Evolutionary conservation across 2,888 invertebrate species (phyloP), one percentile per base, ranked within the genome.

Genomic region (Biston stratarius): DNA sequence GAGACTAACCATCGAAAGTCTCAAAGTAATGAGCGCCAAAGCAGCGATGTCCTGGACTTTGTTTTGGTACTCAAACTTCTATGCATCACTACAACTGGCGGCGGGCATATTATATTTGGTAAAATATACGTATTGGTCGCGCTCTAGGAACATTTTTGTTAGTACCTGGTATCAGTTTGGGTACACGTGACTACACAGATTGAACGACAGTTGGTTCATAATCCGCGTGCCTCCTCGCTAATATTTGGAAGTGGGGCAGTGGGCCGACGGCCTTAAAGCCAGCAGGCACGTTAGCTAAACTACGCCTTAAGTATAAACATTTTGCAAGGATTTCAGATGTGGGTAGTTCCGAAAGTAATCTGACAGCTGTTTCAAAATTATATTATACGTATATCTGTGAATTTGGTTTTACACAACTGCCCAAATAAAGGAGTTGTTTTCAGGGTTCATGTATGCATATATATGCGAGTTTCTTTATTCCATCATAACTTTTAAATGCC

Each of bases 191-290:
- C 67, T 24, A 10, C 40, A 11, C 40, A 40, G 53, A 15, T 53
- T 53, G 15, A 53, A 11, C 38, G 11, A 53, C 40, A 53, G 53
- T 53, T 10, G 5, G 15, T 38, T 15, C 52, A 38, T 38, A 42
- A 14, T 24, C 36, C 34, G 45, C 57, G 57, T 45, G 55, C 42
- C 15, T 55, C 24, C 34, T 40, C 14, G 57, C 36, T n/a, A 45
- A 34, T 36, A 12, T 14, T n/a, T 34, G 14, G 48, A 73, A 69
- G 44, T 67, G 60, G 71, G 73, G 51, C 64, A 73, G 58, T 71
- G 65, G 64, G 72, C 36, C 70, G 44, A 36, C 61, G 58, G 45
- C 59, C 62, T 70, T 64, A 64, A 24, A 40, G 53, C 7, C 44
- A 52, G 52, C 38, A 45, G 38, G 15, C 63, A 49, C 63, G 64